Evolutionary conservation across 2,113 vertebrate species (phyloP).

Genomic region (Vulpes ferrilata): DNA sequence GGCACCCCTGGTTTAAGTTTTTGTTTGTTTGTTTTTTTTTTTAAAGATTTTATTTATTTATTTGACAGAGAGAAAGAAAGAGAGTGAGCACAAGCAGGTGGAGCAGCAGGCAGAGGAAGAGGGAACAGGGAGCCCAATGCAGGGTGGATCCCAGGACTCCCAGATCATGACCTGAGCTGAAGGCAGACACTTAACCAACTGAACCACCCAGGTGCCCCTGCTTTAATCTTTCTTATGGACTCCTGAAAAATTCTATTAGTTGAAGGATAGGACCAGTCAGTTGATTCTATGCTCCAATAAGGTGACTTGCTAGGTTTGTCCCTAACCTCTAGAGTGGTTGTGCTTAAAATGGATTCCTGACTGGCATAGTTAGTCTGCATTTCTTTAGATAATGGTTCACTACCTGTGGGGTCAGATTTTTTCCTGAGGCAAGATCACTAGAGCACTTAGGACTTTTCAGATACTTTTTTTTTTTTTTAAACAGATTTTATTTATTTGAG

Average conservation of each 20-base stretch:
- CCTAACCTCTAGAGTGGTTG: not conserved
- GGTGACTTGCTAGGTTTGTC: not conserved
- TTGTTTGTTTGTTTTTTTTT: not conserved
- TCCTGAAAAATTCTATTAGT: conserved; percentile 10
- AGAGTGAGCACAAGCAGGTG: too few relatives aligned
- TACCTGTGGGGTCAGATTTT: not conserved
- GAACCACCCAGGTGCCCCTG: not conserved
- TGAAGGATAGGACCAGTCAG: not conserved
- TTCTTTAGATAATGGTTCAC: not conserved
- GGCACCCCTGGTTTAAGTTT: not conserved
- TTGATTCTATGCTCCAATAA: not conserved
- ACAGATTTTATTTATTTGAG: not conserved
- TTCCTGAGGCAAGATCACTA: not conserved
- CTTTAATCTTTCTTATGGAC: conserved; percentile 5
- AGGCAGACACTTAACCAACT: not conserved
- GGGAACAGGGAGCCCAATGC: too few relatives aligned
- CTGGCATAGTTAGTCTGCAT: not conserved
- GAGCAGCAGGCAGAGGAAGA: too few relatives aligned
- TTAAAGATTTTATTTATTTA: too few relatives aligned
- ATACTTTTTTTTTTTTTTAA: not conserved
- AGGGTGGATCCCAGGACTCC: too few relatives aligned
- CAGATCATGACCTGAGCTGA: too few relatives aligned
- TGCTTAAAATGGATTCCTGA: not conserved
- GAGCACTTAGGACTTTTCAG: not conserved
- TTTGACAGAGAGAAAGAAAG: too few relatives aligned